Percentiles rank a stretch among this genome's conserved stretches.
Evolutionary conservation across 2,888 invertebrate species (phyloP).

Genomic region (Aquatica leii): DNA sequence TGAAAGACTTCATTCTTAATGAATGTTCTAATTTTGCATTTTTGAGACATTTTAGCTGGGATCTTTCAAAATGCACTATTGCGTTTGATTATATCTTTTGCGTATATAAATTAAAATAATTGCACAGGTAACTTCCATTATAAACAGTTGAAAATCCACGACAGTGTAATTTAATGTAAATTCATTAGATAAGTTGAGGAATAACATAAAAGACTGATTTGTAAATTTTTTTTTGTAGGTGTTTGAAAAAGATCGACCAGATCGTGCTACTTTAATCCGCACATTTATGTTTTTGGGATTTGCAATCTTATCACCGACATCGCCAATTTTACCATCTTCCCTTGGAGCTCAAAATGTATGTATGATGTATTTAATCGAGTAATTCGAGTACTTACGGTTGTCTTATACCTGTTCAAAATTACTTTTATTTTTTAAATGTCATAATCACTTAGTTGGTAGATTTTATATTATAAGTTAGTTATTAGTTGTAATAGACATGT

Average conservation of each 20-base stretch:
- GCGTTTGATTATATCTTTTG: not conserved
- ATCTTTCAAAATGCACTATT: too few species aligned
- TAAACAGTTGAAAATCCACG: too few species aligned
- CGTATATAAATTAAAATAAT: not conserved
- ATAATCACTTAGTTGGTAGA: not conserved
- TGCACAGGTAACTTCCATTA: too few species aligned
- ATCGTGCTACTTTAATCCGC: slow-evolving; percentile 86
- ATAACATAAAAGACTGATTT: too few species aligned
- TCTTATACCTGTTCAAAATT: slow-evolving; percentile 40
- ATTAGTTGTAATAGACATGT: slow-evolving; percentile 3
- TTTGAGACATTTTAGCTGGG: too few species aligned
- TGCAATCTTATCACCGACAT: slow-evolving; percentile 83
- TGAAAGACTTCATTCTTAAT: too few species aligned
- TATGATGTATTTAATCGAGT: slow-evolving; percentile 62
- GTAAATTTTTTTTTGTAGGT: slow-evolving; percentile 46
- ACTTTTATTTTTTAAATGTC: not conserved
- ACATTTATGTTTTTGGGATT: slow-evolving; percentile 99
- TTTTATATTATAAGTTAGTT: slow-evolving; percentile 2
- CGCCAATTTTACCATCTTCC: slow-evolving; percentile 74
- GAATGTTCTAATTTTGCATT: too few species aligned
- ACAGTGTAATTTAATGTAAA: too few species aligned
- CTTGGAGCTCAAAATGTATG: slow-evolving; percentile 57
- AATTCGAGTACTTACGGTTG: slow-evolving; percentile 53
- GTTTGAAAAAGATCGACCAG: slow-evolving; percentile 70
- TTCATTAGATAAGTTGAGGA: too few species aligned